Conservation (phyloP, 2,797 vertebrate species). For the Brotula barbata region DNA sequence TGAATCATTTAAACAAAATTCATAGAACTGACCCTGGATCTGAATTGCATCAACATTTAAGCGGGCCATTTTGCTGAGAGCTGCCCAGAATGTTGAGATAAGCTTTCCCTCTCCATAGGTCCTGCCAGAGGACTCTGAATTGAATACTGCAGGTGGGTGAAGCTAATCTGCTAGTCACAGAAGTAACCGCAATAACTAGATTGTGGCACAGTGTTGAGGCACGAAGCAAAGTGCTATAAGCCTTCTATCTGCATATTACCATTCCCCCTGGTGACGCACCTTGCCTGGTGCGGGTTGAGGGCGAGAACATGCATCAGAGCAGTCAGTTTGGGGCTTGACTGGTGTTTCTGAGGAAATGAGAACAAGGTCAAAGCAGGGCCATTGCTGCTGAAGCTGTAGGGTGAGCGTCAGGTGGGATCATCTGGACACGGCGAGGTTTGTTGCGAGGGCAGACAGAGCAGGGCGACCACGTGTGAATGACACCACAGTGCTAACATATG, state of each 20-base stretch:
- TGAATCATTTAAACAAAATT: too few relatives aligned
- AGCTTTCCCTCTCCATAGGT: conserved; percentile 44
- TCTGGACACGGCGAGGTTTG: conserved; percentile 23
- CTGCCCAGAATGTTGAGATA: conserved; percentile 45
- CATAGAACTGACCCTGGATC: too few relatives aligned
- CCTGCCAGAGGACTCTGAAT: conserved; percentile 53
- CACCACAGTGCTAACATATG: too few relatives aligned
- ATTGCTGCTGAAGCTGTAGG: conserved; percentile 15
- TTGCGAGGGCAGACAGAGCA: conserved; percentile 17
- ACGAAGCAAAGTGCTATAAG: conserved; percentile 52
- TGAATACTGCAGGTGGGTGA: conserved; percentile 53
- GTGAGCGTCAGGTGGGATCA: conserved; percentile 42
- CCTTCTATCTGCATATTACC: conserved; percentile 37
- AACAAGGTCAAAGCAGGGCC: conserved; percentile 42
- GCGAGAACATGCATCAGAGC: conserved; percentile 23
- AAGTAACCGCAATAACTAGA: conserved; percentile 31
- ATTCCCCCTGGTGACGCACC: conserved; percentile 53
- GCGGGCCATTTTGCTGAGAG: neutral
- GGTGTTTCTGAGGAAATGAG: conserved; percentile 29
- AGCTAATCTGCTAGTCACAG: conserved; percentile 48
- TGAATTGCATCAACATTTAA: too few relatives aligned
- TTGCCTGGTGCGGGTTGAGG: conserved; percentile 35
- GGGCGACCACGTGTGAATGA: too few relatives aligned
- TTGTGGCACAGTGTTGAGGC: conserved; percentile 41
- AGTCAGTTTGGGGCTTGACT: conserved; percentile 17